phyloP scores from a whole-genome alignment of 2,113 vertebrate species.

The Tricholaema leucomelas region DNA sequence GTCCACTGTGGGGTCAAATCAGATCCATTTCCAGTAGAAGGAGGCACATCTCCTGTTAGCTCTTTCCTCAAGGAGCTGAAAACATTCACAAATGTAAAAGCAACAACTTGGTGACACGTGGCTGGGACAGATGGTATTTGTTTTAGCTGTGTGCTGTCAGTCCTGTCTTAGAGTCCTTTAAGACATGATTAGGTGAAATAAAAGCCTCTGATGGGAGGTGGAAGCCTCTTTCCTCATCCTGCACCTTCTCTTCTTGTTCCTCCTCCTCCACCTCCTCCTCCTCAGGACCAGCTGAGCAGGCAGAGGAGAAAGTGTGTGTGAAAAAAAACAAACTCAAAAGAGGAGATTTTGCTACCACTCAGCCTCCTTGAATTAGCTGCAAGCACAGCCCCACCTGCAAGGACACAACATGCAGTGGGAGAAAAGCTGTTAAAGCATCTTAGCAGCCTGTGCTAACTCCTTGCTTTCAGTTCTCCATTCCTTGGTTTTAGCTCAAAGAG shows the following conservation, averaged over 20 bases:
- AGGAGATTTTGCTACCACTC: not conserved
- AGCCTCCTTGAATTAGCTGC: not conserved
- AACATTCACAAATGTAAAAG: not conserved
- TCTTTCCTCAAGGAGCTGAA: not conserved
- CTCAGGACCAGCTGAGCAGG: conserved; percentile 6
- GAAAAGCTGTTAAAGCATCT: not conserved
- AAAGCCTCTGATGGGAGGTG: not conserved
- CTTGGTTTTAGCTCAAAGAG: not conserved
- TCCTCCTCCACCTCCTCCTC: not conserved
- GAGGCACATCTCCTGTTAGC: not conserved
- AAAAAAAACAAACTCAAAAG: not conserved
- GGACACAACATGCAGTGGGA: not conserved
- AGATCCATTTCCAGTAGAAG: not conserved
- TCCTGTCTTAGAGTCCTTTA: not conserved
- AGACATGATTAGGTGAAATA: not conserved
- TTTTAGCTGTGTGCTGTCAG: not conserved
- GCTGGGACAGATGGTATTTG: not conserved
- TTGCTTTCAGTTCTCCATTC: not conserved
- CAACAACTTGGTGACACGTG: not conserved
- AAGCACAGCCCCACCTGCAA: not conserved
- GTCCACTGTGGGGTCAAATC: not conserved
- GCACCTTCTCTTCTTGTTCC: not conserved
- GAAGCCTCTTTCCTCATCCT: not conserved
- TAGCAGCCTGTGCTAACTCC: not conserved
- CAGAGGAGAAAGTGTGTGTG: not conserved